Evolutionary conservation across 2,888 invertebrate species (phyloP), one percentile per base, ranked within the genome.

Genomic region (Cosmorhoe ocellata): DNA sequence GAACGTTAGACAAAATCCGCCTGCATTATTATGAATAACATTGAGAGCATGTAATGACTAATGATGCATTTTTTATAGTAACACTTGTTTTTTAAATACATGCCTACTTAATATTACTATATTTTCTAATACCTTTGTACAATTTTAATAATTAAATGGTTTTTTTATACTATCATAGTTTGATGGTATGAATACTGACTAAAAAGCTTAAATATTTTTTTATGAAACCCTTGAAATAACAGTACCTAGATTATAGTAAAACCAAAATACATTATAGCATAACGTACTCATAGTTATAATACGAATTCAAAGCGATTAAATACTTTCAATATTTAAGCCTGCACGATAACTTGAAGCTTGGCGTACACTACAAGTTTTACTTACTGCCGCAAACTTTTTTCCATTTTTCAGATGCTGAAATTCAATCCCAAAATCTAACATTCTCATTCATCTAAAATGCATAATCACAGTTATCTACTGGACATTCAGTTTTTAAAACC

Each of bases 331-430:
- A 39, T 38, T 30, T 10, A 70, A 71, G 67, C 69, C 59, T 31
- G 64, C 68, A 57, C 65, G 47, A 61, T 61, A 64, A 61, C 59
- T 58, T 49, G 45, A 79, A 82, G 77, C 83, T 61, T 57, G 73
- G 74, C 75, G 74, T 77, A 81, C 71, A 83, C 79, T 79, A 83
- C 36, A 22, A 74, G 72, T 75, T 73, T 84, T 87, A 90, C 89
- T 90, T 83, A 90, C 90, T 89, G 80, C 89, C 89, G 84, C 82
- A 89, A 72, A 89, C 75, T 84, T 84, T 87, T 87, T 88, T 88
- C 87, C 87, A 85, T 77, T 88, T 88, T 62, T 89, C 89, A 81
- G 88, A 86, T 84, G 84, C 87, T 89, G 88, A 87, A 89, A 88
- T 81, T 79, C 84, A 86, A 87, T 83, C 70, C 73, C 77, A 87